A percentile compares a stretch with the other conserved stretches of the same genome.
phyloP scores from a whole-genome alignment of 2,888 invertebrate species.

The Nemotelus pantherinus region DNA sequence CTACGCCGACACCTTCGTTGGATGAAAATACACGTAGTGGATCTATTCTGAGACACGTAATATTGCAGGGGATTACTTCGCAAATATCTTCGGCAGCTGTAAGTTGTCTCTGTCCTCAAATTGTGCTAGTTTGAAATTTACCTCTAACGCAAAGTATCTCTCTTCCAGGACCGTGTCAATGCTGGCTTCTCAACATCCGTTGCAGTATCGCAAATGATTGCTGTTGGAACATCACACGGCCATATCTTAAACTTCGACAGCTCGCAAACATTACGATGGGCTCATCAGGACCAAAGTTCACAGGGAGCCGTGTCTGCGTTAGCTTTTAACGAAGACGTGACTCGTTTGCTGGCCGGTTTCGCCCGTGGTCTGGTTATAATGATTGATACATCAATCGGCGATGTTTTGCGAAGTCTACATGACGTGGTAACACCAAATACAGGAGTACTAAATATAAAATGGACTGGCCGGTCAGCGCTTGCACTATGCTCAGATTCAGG shows the following conservation, averaged over 20 bases:
- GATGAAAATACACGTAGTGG: constrained; percentile 65
- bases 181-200: constrained; percentile 89
- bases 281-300: constrained; percentile 71
- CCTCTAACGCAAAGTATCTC: background rate
- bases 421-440: constrained; percentile 87
- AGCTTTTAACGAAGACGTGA: constrained; percentile 87
- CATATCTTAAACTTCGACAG: constrained; percentile 86
- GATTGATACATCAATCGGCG: constrained; percentile 85
- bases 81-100: constrained; percentile 89
- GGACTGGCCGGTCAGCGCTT: constrained; percentile 76
- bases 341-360: constrained; percentile 81
- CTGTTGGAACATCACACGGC: constrained; percentile 95
- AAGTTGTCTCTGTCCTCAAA: constrained; percentile 59
- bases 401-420: constrained; percentile 76
- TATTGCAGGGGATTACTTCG: constrained; percentile 88
- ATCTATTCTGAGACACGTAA: constrained; percentile 78
- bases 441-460: constrained; percentile 77
- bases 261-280: constrained; percentile 90
- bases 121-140: background rate
- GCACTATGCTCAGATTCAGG: constrained; percentile 90
- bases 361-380: constrained; percentile 88
- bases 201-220: constrained; percentile 81
- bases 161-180: constrained; percentile 80
- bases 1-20: constrained; percentile 64
- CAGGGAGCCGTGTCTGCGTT: constrained; percentile 85